Conservation (phyloP, 2,113 vertebrate genomes). For the Grus americana region DNA sequence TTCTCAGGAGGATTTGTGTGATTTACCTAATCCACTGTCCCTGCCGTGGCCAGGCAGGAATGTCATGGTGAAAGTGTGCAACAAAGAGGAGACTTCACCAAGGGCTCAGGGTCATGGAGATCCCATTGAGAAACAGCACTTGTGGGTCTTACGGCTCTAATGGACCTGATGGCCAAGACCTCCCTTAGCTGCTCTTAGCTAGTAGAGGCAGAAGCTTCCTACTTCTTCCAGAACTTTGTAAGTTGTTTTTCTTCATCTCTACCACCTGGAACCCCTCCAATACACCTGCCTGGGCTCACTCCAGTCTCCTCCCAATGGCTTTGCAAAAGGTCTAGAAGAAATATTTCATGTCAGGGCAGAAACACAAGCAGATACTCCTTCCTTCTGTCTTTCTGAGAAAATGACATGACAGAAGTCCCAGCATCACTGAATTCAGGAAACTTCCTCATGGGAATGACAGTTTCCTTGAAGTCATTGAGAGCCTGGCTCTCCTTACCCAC, state of each 20-base stretch:
- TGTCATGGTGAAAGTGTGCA: background rate
- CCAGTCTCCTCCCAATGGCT: background rate
- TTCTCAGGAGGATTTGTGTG: background rate
- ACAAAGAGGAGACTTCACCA: background rate
- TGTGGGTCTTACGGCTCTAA: background rate
- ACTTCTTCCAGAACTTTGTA: background rate
- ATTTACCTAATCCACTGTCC: background rate
- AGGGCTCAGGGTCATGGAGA: background rate
- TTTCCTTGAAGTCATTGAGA: background rate
- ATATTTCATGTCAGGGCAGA: background rate
- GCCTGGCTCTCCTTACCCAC: background rate
- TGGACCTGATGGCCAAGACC: background rate
- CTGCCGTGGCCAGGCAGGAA: background rate
- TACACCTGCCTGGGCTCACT: background rate
- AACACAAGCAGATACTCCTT: background rate
- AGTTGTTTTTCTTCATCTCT: background rate
- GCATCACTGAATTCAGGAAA: background rate
- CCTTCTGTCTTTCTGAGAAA: background rate
- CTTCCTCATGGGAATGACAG: background rate
- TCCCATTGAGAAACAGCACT: background rate
- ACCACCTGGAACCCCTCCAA: background rate
- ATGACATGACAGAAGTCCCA: background rate
- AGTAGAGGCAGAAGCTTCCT: background rate
- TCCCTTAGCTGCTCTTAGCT: background rate
- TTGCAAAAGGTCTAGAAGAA: background rate